Conservation (phyloP, 1,140 invertebrate species). For the Planococcus citri region DNA sequence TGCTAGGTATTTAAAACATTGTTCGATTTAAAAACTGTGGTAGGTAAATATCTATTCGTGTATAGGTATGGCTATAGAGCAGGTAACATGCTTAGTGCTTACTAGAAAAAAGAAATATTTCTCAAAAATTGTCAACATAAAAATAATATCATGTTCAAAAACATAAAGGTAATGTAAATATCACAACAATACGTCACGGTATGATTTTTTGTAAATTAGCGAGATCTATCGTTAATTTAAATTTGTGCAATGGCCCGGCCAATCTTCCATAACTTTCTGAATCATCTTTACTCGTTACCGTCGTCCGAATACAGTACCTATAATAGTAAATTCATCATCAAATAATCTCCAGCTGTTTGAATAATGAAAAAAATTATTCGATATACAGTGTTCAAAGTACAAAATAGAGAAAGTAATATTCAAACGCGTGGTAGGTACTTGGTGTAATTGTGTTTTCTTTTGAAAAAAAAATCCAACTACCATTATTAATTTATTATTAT, state of each 20-base stretch:
- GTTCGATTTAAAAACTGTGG: not conserved
- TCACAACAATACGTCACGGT: slow-evolving; percentile 2
- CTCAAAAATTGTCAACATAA: not conserved
- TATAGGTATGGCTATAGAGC: not conserved
- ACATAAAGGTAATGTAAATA: not conserved
- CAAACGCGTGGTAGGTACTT: too few species aligned
- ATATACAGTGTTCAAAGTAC: too few species aligned
- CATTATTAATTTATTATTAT: too few species aligned
- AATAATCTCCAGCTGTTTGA: not conserved
- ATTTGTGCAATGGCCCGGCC: not conserved
- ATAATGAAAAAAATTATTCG: not conserved
- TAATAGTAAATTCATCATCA: not conserved
- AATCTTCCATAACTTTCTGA: not conserved
- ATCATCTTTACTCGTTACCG: not conserved
- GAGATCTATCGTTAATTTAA: slow-evolving; percentile 3
- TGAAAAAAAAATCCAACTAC: too few species aligned
- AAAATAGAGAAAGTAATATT: too few species aligned
- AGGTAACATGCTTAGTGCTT: too few species aligned
- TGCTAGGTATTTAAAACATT: not conserved
- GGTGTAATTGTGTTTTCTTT: too few species aligned
- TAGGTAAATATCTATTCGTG: too few species aligned
- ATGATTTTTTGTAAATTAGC: not conserved
- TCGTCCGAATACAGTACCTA: not conserved
- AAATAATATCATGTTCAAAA: not conserved
- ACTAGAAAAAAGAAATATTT: not conserved